Conservation (phyloP, 2,888 invertebrate species). For the Congeria kusceri region DNA sequence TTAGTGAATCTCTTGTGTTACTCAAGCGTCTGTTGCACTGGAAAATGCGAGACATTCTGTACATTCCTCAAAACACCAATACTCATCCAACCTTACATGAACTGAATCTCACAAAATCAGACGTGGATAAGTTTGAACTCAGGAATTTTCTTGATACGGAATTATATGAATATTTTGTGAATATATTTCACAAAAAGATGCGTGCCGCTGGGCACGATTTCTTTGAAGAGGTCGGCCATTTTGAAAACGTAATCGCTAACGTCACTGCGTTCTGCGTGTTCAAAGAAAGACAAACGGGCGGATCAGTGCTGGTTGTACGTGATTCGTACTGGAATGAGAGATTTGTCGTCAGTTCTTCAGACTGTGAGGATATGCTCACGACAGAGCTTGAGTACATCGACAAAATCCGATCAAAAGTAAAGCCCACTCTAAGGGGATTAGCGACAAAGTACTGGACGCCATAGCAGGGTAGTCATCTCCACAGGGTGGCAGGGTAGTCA, state of each 20-base stretch:
- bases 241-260: constrained; percentile 18
- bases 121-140: constrained; percentile 42
- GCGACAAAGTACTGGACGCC: no score
- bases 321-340: constrained; percentile 46
- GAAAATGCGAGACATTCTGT: constrained; percentile 42
- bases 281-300: background rate
- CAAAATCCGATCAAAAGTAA: constrained; percentile 1
- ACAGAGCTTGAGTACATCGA: constrained; percentile 49
- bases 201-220: constrained; percentile 33
- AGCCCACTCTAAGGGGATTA: background rate
- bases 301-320: constrained; percentile 11
- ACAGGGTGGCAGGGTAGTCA: no score
- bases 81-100: constrained; percentile 24
- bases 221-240: constrained; percentile 53
- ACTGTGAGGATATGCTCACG: constrained; percentile 52
- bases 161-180: constrained; percentile 49
- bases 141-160: constrained; percentile 56
- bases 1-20: constrained; percentile 53
- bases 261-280: constrained; percentile 39
- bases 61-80: constrained; percentile 54
- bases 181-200: constrained; percentile 31
- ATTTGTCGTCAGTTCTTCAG: constrained; percentile 30
- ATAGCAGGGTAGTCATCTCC: no score
- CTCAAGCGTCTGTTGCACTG: constrained; percentile 43
- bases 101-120: constrained; percentile 33